These are phyloP conservation scores for Patella depressa DNA, from an alignment of 2,888 invertebrate species.

Conservation along the genomic window DNA sequence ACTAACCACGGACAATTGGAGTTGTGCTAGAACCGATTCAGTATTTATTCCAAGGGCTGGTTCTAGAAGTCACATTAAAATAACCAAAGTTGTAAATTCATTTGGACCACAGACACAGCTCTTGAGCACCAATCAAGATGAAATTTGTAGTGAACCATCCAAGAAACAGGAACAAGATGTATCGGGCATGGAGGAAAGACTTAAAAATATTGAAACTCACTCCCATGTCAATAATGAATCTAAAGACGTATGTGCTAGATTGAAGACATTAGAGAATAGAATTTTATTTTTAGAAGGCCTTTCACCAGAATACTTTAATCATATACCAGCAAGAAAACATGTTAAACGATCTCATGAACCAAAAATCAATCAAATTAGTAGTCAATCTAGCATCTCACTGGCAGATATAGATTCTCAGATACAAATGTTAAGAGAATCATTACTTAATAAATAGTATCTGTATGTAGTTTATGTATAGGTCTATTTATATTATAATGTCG, in stretches of 20 bases:
- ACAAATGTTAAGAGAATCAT: background rate
- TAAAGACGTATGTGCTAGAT: constrained; percentile 78
- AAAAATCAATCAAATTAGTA: background rate
- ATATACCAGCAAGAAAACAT: background rate
- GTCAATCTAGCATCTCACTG: background rate
- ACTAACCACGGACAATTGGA: constrained; percentile 71
- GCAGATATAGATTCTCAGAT: background rate
- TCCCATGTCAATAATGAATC: constrained; percentile 72
- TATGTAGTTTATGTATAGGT: no score
- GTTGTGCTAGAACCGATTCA: constrained; percentile 84
- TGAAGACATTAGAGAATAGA: constrained; percentile 83
- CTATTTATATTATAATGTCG: background rate
- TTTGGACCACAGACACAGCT: constrained; percentile 71
- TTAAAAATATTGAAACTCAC: constrained; percentile 78
- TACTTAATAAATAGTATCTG: background rate
- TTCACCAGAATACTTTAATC: constrained; percentile 83
- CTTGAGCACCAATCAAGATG: constrained; percentile 22
- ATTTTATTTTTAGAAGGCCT: constrained; percentile 81
- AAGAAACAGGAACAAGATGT: constrained; percentile 19
- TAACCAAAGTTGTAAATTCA: constrained; percentile 58
- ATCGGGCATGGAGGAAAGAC: constrained; percentile 77
- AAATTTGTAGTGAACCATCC: constrained; percentile 13
- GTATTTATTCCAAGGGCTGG: constrained; percentile 80
- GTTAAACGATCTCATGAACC: background rate
- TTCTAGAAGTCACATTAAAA: constrained; percentile 84